These are phyloP conservation scores for Aspidoscelis tigris DNA, from an alignment of 2,113 vertebrate species.

Conservation along the genomic window DNA sequence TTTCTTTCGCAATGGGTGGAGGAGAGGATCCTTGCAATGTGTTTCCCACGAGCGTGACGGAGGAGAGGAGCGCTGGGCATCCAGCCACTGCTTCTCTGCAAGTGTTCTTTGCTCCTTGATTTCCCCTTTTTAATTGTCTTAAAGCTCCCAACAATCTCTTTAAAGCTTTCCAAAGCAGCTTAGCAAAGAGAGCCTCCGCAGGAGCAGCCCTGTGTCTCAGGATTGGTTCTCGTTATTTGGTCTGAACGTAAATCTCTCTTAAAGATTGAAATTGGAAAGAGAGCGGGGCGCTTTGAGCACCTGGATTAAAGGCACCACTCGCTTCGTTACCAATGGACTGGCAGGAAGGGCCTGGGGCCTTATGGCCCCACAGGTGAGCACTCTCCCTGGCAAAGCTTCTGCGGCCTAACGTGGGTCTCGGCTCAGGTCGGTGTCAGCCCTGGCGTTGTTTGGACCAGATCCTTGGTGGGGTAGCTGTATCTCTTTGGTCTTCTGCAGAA, in stretches of 20 bases:
- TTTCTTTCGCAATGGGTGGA: no score
- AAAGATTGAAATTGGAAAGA: neutral
- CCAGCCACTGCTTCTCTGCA: neutral
- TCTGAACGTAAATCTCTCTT: neutral
- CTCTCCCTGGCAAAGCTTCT: no score
- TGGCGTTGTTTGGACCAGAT: neutral
- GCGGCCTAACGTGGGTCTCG: neutral
- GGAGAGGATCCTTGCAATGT: neutral
- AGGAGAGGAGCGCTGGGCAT: neutral
- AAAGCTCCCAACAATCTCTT: constrained; percentile 32
- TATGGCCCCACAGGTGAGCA: no score
- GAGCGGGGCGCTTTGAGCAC: neutral
- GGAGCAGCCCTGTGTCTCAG: neutral
- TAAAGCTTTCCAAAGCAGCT: constrained; percentile 40
- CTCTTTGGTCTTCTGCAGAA: neutral
- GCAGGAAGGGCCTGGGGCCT: neutral
- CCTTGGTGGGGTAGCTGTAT: neutral
- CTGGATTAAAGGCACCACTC: neutral
- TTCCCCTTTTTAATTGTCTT: constrained; percentile 37
- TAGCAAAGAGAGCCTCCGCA: neutral
- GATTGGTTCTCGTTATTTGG: neutral
- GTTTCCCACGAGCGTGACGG: neutral
- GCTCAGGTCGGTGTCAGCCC: neutral
- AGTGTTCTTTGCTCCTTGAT: neutral
- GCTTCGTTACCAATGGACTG: neutral